Evolutionary conservation across 2,113 vertebrate genomes (phyloP).

Genomic region (Asarcornis scutulata): DNA sequence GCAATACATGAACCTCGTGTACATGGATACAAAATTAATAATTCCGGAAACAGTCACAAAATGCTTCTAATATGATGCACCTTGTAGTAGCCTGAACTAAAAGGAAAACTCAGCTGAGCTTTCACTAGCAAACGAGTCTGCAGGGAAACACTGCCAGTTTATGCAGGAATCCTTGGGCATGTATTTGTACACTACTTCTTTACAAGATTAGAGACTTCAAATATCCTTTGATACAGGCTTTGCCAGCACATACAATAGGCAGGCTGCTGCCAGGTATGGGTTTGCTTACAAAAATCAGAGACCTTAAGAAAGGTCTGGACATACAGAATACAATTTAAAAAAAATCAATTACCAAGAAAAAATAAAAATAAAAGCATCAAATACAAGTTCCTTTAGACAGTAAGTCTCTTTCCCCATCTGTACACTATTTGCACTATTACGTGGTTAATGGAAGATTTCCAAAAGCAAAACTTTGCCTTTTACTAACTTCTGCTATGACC

Average conservation of each 20-base stretch:
- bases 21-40: not conserved
- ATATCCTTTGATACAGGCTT: constrained; percentile 20
- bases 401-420: not conserved
- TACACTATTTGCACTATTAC: not conserved
- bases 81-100: not conserved
- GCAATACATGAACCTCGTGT: not conserved
- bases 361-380: not conserved
- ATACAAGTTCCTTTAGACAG: not conserved
- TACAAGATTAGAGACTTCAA: constrained; percentile 20
- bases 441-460: not conserved
- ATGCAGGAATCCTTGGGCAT: constrained; percentile 2
- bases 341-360: not conserved
- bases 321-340: not conserved
- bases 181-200: constrained; percentile 14
- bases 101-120: not conserved
- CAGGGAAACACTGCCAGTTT: not conserved
- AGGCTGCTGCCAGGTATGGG: not conserved
- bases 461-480: not conserved
- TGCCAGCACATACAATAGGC: not conserved
- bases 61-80: not conserved
- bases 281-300: constrained; percentile 19
- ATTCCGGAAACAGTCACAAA: not conserved
- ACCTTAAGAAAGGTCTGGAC: not conserved
- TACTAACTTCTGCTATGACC: not conserved
- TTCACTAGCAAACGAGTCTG: not conserved